Evolutionary conservation across 2,888 invertebrate genomes (phyloP), one percentile per base, ranked within the genome.

Genomic region (Carterocephalus palaemon): DNA sequence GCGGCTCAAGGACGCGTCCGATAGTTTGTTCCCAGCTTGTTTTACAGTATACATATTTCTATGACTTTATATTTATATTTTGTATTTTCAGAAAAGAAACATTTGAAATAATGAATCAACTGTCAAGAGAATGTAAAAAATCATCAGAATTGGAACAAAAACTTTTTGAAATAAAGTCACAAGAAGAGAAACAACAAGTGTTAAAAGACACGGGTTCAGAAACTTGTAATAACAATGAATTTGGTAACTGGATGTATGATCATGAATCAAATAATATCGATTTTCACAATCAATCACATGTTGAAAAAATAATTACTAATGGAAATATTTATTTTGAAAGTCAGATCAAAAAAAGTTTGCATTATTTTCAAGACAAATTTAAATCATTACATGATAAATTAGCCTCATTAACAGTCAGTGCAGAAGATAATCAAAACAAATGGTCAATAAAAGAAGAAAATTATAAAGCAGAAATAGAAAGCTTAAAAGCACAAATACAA

Each of bases 371-470:
- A 52, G 71, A 69, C 39, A 78, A 87, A 63, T 86, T 86, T 41
- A 71, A 76, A 54, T 56, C 58, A 19, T 65, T 89, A 17, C 81
- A 76, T 59, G 77, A 86, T 46, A 86, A 85, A 64, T 73, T 88
- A 49, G 77, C 78, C 3, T 56, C 72, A 26, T 66, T 87, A 53
- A 73, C 88, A 55, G 67, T 85, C 19, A 72, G 73, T 45, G 70
- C 83, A 42, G 62, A 76, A 17, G 82, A 87, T 51, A 77, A 83
- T 53, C 67, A 70, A 46, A 81, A 75, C 41, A 75, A 76, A 56
- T 88, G 85, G 80, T 56, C 67, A 7, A 67, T 84, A 46, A 70
- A 78, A 65, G 84, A 87, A 67, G 84, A 87, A 55, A 64, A 73
- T 19, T 86, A 82, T 28, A 83, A 72, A 59, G 77, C 80, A 2